Evolutionary conservation across 2,888 invertebrate species (phyloP).

Genomic region (Xylota sylvarum): DNA sequence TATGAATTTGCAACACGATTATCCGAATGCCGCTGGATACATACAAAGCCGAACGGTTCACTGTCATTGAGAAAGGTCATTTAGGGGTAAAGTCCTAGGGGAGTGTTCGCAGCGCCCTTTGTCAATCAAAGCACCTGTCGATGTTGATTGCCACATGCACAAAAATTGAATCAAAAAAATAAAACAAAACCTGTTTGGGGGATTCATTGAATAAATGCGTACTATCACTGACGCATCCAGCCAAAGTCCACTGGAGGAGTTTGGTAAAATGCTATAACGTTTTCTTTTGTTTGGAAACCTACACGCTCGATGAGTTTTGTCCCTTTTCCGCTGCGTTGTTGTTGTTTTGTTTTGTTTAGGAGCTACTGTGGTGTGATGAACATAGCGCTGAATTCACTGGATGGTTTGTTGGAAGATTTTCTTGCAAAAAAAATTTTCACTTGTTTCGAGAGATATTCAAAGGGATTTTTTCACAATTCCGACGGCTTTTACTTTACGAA

Average conservation of each 20-base stretch:
- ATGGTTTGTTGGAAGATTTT: constrained; percentile 72
- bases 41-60: constrained; percentile 52
- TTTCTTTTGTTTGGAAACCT: constrained; percentile 65
- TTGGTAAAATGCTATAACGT: constrained; percentile 29
- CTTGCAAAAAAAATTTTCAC: constrained; percentile 61
- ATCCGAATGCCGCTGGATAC: constrained; percentile 16
- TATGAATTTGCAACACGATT: constrained; percentile 10
- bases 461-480: constrained; percentile 42
- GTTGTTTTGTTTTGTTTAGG: constrained; percentile 70
- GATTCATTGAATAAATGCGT: background rate
- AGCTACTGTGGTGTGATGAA: constrained; percentile 62
- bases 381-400: constrained; percentile 76
- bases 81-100: constrained; percentile 59
- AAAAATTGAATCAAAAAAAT: constrained; percentile 23
- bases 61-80: constrained; percentile 78
- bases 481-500: background rate
- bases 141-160: constrained; percentile 62
- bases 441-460: constrained; percentile 50
- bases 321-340: constrained; percentile 70
- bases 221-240: no score
- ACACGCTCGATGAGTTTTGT: constrained; percentile 62
- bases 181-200: constrained; percentile 42
- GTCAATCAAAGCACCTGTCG: constrained; percentile 57
- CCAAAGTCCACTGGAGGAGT: background rate
- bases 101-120: constrained; percentile 42